These are phyloP conservation scores for Gonocerus acuteangulatus DNA, from an alignment of 2,888 invertebrate species.

Conservation along the genomic window DNA sequence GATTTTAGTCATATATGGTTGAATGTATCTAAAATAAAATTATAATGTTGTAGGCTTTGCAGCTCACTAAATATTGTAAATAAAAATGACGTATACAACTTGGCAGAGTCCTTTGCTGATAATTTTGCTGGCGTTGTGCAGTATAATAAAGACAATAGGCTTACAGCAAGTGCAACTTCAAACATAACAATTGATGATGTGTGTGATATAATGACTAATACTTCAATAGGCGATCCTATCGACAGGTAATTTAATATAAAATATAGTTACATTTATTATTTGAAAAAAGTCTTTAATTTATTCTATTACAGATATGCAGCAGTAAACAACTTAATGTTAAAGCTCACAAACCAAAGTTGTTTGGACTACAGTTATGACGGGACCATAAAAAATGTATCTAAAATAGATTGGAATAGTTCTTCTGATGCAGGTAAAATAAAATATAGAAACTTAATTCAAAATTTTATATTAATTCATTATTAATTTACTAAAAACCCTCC, in stretches of 20 bases:
- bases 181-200: slow-evolving; percentile 73
- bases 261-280: not conserved
- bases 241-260: slow-evolving; percentile 33
- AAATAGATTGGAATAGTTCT: slow-evolving; percentile 56
- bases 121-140: slow-evolving; percentile 88
- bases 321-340: slow-evolving; percentile 63
- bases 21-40: too few relatives aligned
- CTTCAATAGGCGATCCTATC: slow-evolving; percentile 50
- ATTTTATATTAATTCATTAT: too few relatives aligned
- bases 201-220: slow-evolving; percentile 66
- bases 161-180: slow-evolving; percentile 46
- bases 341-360: slow-evolving; percentile 61
- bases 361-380: slow-evolving; percentile 74
- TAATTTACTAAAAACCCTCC: too few relatives aligned
- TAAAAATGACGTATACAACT: slow-evolving; percentile 62
- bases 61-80: slow-evolving; percentile 59
- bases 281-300: not conserved
- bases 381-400: slow-evolving; percentile 60
- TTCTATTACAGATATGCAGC: slow-evolving; percentile 53
- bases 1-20: too few relatives aligned
- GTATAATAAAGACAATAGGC: slow-evolving; percentile 87
- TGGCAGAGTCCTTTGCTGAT: slow-evolving; percentile 72
- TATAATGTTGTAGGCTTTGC: slow-evolving; percentile 54
- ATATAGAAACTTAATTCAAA: too few relatives aligned
- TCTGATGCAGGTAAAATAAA: slow-evolving; percentile 60